Percentiles rank a stretch among this genome's conserved stretches.
These are phyloP conservation scores for Scolopax mira DNA, from an alignment of 2,113 vertebrate genomes.

Conservation along the genomic window DNA sequence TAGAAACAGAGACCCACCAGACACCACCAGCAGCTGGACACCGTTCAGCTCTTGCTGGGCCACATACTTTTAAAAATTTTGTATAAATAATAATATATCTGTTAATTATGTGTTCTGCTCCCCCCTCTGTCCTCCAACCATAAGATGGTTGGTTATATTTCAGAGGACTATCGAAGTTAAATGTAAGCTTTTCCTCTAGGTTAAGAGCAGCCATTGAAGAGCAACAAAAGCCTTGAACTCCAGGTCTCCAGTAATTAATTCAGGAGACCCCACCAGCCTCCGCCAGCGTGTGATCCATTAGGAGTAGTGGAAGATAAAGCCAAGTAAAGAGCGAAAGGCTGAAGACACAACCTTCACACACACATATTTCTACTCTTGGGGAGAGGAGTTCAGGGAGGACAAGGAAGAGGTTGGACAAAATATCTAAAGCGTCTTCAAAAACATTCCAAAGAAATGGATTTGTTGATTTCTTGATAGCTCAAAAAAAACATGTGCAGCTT, in stretches of 20 bases:
- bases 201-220: neutral
- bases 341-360: neutral
- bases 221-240: neutral
- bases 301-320: neutral
- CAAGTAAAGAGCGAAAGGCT: neutral
- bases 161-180: neutral
- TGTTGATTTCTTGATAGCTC: neutral
- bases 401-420: neutral
- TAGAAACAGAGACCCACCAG: neutral
- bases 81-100: neutral
- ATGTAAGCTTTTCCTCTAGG: neutral
- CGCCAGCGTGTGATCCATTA: neutral
- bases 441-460: neutral
- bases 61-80: accelerated
- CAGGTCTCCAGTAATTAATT: neutral
- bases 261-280: neutral
- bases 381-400: neutral
- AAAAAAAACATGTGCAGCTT: neutral
- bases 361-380: neutral
- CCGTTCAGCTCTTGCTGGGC: neutral
- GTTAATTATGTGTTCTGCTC: neutral
- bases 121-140: neutral
- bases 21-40: neutral
- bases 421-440: neutral
- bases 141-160: accelerated